Base-by-base conservation (phyloP, 2,797 vertebrate species). In the Oryzias dopingdopingensis region DNA sequence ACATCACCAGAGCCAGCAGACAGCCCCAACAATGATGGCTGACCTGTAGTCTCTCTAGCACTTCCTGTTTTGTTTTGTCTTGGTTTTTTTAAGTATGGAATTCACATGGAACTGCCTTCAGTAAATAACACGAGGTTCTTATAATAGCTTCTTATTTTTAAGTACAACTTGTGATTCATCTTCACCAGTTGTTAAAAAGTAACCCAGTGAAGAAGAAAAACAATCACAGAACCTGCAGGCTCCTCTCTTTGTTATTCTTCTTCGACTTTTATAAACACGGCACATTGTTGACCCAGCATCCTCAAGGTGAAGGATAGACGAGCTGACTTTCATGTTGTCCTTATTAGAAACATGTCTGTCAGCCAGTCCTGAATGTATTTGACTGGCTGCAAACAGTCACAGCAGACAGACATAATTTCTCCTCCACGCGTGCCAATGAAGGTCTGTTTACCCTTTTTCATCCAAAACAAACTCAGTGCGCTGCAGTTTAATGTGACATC, bases 261-360 rank as follows among this genome's bases (percentile, higher is more conserved):
- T 26, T 12, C 41, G 68, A 56, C 56, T 70, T 47, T 60, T 70
- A 64, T 73, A 74, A 85, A 81, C 76, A 68, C 61, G 56, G 52
- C 58, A 42, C 40, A 7, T 41, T 74, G 63, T 72, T 73, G 72
- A 77, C 71, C 63, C 57, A 52, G 42, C 48, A 47, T 42, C 57
- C 70, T 81, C 77, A 83, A 84, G 77, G 82, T 86, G 76, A 84
- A 71, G 75, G 67, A 71, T 70, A 70, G 46, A 59, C 58, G 16
- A 26, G 67, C 65, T 60, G 63, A 46, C 53, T 68, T 59, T 54
- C 55, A 43, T 52, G 53, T 78, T 70, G 44, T 63, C 56, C 80
- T 80, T 73, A 62, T 77, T 72, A 73, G 74, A 72, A 79, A 74
- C 67, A 77, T 72, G 72, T 70, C 50, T 72, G 57, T 77, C 67